Base-by-base conservation (phyloP, 1,140 invertebrate genomes). In the Scylla paramamosain region DNA sequence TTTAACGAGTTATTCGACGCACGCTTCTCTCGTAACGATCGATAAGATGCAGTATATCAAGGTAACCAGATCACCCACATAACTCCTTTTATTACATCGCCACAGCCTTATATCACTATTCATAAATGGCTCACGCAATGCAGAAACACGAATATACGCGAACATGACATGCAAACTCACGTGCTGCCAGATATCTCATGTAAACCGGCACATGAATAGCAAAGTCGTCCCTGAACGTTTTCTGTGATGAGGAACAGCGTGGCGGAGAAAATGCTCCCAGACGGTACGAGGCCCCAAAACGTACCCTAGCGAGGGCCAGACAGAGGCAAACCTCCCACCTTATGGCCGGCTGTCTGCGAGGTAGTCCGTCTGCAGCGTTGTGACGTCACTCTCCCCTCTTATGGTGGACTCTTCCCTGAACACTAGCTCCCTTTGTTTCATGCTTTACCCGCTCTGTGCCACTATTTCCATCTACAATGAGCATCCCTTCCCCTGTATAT, bases 281-380 rank as follows among this genome's bases (percentile, higher is more conserved):
- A 91, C 88, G 83, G 67, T 91, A 84, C 88, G 45, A 91, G 88
- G 88, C 93, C 25, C 32, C 67, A 86, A 82, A 91, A 91, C 67
- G 93, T 94, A 94, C 93, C 93, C 93, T 31, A 91, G 77, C 67
- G 52, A 32, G 89, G 89, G 48, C 31, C 88, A 90, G 89, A 91
- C 67, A 29, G 25, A 12, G 29, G 67, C 16, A 8, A 84, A 46
- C 88, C 59, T 77, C 88, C 16, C 7, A 25, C 0, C 67, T 91
- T 94, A 94, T 94, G 93, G 45, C 10, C 16, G 14, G 31, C 93
- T 94, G 89, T 91, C 59, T 29, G 46, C 59, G 93, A 88, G 93
- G 88, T 89, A 94, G 93, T 94, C 93, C 67, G 82, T 91, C 87
- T 91, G 93, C 93, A 45, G 93, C 93, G 93, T 83, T 91, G 67